Conservation (phyloP, 2,113 vertebrate species). For the Alethe diademata region DNA sequence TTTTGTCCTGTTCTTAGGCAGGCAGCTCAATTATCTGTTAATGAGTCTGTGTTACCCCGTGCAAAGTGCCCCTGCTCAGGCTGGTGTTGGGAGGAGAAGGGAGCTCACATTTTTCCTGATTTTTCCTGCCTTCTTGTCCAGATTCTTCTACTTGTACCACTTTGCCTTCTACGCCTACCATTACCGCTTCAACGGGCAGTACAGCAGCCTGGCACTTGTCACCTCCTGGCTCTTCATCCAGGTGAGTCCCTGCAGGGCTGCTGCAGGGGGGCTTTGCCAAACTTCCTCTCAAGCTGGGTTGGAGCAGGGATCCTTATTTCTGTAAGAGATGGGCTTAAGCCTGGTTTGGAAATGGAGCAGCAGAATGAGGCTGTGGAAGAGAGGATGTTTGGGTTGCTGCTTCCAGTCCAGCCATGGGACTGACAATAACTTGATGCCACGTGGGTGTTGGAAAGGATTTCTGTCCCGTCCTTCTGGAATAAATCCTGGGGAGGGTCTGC, state of each 20-base stretch:
- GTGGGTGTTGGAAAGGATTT: not conserved
- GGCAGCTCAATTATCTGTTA: not conserved
- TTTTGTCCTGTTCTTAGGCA: not conserved
- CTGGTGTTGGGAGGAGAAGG: too few species aligned
- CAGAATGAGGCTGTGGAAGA: not conserved
- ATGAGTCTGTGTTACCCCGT: not conserved
- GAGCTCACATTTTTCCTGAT: not conserved
- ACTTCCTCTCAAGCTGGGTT: not conserved
- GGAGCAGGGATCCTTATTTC: not conserved
- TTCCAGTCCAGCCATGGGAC: fast-evolving
- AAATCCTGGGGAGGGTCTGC: not conserved
- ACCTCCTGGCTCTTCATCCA: constrained; percentile 99
- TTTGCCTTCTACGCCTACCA: constrained; percentile 98
- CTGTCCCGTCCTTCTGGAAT: not conserved
- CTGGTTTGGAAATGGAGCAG: not conserved
- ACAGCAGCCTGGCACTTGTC: constrained; percentile 96
- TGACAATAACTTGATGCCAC: not conserved
- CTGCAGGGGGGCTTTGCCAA: not conserved
- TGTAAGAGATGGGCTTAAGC: not conserved
- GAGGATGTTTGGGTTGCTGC: not conserved
- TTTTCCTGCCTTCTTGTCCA: constrained; percentile 26
- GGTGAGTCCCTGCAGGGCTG: constrained; percentile 66
- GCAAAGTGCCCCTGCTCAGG: not conserved
- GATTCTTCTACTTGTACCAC: constrained; percentile 98
- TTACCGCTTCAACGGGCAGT: constrained; percentile 97